These are phyloP conservation scores for Empis livida DNA, from an alignment of 2,888 invertebrate genomes.

Conservation along the genomic window DNA sequence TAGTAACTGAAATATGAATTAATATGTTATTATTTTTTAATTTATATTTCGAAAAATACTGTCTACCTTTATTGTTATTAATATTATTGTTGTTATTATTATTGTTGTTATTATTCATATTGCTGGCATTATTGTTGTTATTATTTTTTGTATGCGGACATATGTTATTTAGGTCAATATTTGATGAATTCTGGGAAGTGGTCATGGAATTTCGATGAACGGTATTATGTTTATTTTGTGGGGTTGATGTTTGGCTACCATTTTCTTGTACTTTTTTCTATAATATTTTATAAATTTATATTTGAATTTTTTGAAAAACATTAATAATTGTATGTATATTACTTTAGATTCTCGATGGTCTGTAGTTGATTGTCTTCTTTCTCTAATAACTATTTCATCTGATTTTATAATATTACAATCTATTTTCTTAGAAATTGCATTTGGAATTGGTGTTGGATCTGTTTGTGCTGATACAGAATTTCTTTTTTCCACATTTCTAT, in stretches of 20 bases:
- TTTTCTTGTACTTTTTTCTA: slow-evolving; percentile 18
- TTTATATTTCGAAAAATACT: background rate
- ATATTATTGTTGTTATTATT: background rate
- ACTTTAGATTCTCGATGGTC: slow-evolving; percentile 5
- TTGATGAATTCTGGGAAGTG: slow-evolving; percentile 30
- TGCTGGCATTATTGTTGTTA: slow-evolving; percentile 22
- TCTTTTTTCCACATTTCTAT: slow-evolving; percentile 23
- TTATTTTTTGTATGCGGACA: slow-evolving; percentile 29
- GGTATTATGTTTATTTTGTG: slow-evolving; percentile 25
- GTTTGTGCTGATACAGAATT: slow-evolving; percentile 35
- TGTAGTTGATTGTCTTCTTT: slow-evolving; percentile 26
- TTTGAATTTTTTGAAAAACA: background rate
- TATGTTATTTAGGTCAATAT: slow-evolving; percentile 30
- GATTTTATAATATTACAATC: slow-evolving; percentile 21
- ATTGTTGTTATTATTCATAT: background rate
- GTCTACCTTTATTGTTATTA: background rate
- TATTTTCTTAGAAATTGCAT: slow-evolving; percentile 22
- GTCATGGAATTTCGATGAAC: slow-evolving; percentile 32
- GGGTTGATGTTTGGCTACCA: slow-evolving; percentile 28
- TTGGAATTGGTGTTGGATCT: slow-evolving; percentile 23
- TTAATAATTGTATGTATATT: background rate
- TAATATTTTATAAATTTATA: background rate
- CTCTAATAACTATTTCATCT: slow-evolving; percentile 23
- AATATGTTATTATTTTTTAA: background rate
- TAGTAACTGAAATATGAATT: no score